These are phyloP conservation scores for Drosophila pseudoananassae DNA, from an alignment of 1,140 invertebrate species.

Conservation along the genomic window DNA sequence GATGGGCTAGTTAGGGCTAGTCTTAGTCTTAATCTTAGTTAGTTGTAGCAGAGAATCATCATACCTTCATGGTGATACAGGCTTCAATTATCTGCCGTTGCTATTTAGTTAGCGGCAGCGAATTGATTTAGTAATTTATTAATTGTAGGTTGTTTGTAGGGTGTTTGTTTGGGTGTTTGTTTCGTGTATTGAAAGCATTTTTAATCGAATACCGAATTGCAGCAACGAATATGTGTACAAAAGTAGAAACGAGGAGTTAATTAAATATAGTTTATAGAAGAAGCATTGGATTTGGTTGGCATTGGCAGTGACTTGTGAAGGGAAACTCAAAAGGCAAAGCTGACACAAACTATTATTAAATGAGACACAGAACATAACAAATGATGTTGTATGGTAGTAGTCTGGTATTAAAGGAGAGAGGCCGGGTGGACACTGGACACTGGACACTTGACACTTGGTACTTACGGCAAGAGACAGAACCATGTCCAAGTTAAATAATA, in stretches of 20 bases:
- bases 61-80: conserved; percentile 95
- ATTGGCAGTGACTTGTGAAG: conserved; percentile 5
- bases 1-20: conserved; percentile 32
- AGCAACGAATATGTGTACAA: conserved; percentile 66
- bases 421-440: conserved; percentile 34
- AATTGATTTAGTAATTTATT: conserved; percentile 72
- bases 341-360: conserved; percentile 35
- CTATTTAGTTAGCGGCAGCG: conserved; percentile 68
- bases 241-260: conserved; percentile 65
- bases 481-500: conserved; percentile 65
- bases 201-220: conserved; percentile 50
- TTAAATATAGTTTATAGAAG: conserved; percentile 51
- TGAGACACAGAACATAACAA: conserved; percentile 35
- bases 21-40: conserved; percentile 27
- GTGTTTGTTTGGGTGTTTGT: conserved; percentile 39
- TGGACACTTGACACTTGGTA: conserved; percentile 68
- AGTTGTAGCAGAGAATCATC: conserved; percentile 80
- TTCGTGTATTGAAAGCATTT: conserved; percentile 45
- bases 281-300: conserved; percentile 38
- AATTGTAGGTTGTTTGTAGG: conserved; percentile 34
- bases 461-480: conserved; percentile 68
- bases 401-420: conserved; percentile 8
- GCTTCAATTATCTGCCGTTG: conserved; percentile 95
- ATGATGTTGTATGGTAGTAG: conserved; percentile 7
- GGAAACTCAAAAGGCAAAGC: conserved; percentile 31